Evolutionary conservation across 2,888 invertebrate species (phyloP), one percentile per base, ranked within the genome.

Genomic region (Nymphalis polychloros): DNA sequence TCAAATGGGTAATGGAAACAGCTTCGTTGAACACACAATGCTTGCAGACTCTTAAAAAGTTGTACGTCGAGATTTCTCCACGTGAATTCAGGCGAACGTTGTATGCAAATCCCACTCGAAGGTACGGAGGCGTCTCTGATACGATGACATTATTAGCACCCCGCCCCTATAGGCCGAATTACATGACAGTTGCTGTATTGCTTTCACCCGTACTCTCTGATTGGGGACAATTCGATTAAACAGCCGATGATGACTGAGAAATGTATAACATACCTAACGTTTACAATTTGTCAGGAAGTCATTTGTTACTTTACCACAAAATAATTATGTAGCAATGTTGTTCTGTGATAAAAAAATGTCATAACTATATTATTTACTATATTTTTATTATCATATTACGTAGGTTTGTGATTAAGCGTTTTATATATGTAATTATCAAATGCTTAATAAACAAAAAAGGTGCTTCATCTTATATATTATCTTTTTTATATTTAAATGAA

Each of bases 31-130:
- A 68, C 73, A 68, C 63, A 69, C 71, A 77, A 73, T 76, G 72
- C 70, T 73, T 72, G 76, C 72, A 65, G 70, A 71, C 70, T 63
- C 55, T 80, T 76, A 76, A 80, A 82, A 85, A 80, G 79, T 80
- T 67, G 78, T 77, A 65, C 73, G 76, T 79, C 78, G 73, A 82
- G 81, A 81, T 87, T 86, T 86, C 84, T 81, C 84, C 77, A 74
- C 70, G 76, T 80, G 72, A 82, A 85, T 81, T 76, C 76, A 78
- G 79, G 72, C 70, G 69, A 77, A 78, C 78, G 82, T 82, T 85
- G 83, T 85, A 87, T 88, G 88, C 81, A 85, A 86, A 88, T 89
- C 72, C 73, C 63, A 70, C 64, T 68, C 70, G 75, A 69, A 67
- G 75, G 76, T 78, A 75, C 72, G 79, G 70, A 79, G 80, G 81